A percentile compares a stretch with the other conserved stretches of the same genome.
Evolutionary conservation across 2,888 invertebrate genomes (phyloP).

Genomic region (Hypsopygia costalis): DNA sequence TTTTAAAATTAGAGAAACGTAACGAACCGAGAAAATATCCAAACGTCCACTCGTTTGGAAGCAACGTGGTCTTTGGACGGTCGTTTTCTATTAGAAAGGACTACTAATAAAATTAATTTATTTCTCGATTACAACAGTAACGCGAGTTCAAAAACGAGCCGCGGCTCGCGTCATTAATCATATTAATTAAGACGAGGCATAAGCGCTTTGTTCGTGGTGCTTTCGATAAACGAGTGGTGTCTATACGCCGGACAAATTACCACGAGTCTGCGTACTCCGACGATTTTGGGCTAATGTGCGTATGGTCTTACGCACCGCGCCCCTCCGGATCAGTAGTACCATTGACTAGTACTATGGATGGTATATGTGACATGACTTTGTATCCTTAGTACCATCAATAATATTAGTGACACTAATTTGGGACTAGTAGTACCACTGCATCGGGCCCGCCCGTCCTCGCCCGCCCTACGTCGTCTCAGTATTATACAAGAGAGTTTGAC

Average conservation of each 20-base stretch:
- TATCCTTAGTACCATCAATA: too few species aligned
- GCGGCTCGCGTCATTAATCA: slow-evolving; percentile 72
- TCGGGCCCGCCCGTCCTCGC: too few species aligned
- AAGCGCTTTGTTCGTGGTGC: slow-evolving; percentile 69
- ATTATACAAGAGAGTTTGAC: too few species aligned
- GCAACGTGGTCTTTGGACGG: slow-evolving; percentile 38
- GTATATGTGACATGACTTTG: too few species aligned
- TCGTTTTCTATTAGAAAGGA: slow-evolving; percentile 72
- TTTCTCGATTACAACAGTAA: slow-evolving; percentile 76
- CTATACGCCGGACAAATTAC: slow-evolving; percentile 46
- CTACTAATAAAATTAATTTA: slow-evolving; percentile 78
- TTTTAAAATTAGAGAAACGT: slow-evolving; percentile 69
- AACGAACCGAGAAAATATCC: slow-evolving; percentile 55
- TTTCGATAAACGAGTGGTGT: slow-evolving; percentile 55
- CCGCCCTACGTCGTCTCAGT: too few species aligned
- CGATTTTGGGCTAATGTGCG: background rate
- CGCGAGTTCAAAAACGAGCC: slow-evolving; percentile 69
- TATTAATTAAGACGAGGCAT: slow-evolving; percentile 76
- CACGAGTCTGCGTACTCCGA: slow-evolving; percentile 16
- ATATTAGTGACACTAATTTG: too few species aligned
- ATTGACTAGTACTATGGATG: too few species aligned
- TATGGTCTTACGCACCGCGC: too few species aligned
- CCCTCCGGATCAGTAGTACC: too few species aligned
- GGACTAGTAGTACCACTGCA: too few species aligned
- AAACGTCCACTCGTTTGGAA: slow-evolving; percentile 40